These are phyloP conservation scores for Holocentrus rufus DNA, from an alignment of 2,797 vertebrate genomes.

Conservation along the genomic window DNA sequence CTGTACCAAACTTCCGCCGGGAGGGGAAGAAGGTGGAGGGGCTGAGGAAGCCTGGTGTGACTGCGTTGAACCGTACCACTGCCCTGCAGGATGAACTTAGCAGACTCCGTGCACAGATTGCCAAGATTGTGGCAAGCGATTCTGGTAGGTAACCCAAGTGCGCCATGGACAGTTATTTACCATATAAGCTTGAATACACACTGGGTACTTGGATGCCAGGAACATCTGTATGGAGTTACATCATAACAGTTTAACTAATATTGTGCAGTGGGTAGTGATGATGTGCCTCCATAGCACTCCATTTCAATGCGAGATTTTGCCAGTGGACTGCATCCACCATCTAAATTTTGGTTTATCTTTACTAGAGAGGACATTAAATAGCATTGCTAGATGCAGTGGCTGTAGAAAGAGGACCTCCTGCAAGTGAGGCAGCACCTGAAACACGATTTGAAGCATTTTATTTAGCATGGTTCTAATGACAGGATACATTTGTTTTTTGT, in stretches of 20 bases:
- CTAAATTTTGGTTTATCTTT: too few relatives aligned
- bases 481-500: too few relatives aligned
- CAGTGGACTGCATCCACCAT: too few relatives aligned
- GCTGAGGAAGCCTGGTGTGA: conserved; percentile 92
- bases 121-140: conserved; percentile 91
- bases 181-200: background rate
- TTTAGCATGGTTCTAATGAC: background rate
- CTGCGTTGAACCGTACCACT: conserved; percentile 92
- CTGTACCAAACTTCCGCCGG: conserved; percentile 95
- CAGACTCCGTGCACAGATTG: conserved; percentile 94
- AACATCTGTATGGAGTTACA: too few relatives aligned
- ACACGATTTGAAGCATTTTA: background rate
- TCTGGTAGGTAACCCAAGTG: conserved; percentile 78
- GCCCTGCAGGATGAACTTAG: conserved; percentile 97
- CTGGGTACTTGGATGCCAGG: too few relatives aligned
- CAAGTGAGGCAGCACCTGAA: background rate
- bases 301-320: too few relatives aligned
- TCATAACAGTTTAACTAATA: too few relatives aligned
- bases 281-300: too few relatives aligned
- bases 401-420: background rate
- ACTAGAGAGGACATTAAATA: too few relatives aligned
- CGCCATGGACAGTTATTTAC: background rate
- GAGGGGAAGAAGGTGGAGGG: conserved; percentile 93
- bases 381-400: too few relatives aligned
- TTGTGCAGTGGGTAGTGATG: too few relatives aligned